These are phyloP conservation scores for Nomada ruficornis DNA, from an alignment of 2,888 invertebrate species.

Conservation along the genomic window DNA sequence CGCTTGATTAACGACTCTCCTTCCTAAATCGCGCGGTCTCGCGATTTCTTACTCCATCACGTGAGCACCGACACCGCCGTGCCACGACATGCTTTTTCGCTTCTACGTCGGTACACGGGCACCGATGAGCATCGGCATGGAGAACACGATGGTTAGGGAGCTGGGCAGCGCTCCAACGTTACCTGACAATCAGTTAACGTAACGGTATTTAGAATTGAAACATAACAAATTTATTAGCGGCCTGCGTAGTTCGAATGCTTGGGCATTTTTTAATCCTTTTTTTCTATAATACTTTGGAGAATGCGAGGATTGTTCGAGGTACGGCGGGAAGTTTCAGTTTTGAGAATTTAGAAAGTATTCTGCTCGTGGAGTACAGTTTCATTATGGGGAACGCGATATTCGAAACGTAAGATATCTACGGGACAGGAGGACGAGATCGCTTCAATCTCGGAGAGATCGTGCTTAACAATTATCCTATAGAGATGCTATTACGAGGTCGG, in stretches of 20 bases:
- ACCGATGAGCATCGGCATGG: not conserved
- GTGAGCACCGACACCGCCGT: constrained; percentile 35
- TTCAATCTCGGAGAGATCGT: not conserved
- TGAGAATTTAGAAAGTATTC: too few species aligned
- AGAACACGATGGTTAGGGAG: too few species aligned
- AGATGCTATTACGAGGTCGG: constrained; percentile 22
- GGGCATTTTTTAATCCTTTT: too few species aligned
- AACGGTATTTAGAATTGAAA: too few species aligned
- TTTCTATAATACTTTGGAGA: too few species aligned
- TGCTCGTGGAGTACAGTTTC: not conserved
- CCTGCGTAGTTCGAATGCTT: too few species aligned
- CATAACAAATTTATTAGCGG: too few species aligned
- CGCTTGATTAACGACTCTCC: constrained; percentile 76
- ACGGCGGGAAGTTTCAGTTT: too few species aligned
- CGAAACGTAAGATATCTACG: not conserved
- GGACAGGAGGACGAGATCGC: not conserved
- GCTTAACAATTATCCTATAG: constrained; percentile 12
- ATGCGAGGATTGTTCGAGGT: too few species aligned
- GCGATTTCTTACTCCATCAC: constrained; percentile 63
- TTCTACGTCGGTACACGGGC: not conserved
- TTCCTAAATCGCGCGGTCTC: constrained; percentile 73
- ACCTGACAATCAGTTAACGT: too few species aligned
- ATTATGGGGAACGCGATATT: not conserved
- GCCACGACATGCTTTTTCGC: constrained; percentile 50
- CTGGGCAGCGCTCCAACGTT: too few species aligned